Evolutionary conservation across 2,888 invertebrate genomes (phyloP), one percentile per base, ranked within the genome.

Genomic region (Archips xylosteana): DNA sequence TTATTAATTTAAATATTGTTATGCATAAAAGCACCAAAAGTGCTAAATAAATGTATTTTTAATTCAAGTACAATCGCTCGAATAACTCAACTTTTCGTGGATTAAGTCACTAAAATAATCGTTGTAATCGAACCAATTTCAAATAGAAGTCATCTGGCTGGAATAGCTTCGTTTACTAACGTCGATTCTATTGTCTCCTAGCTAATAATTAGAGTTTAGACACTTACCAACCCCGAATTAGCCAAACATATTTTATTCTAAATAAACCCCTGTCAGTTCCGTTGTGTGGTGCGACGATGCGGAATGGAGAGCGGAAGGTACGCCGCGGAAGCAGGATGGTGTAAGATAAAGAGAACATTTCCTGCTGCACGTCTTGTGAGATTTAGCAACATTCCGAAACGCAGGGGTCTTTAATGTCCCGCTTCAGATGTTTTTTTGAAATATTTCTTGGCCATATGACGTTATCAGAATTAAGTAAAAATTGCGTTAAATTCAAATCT

Each of bases 261-360:
- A 89, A 89, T 88, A 92, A 91, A 91, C 89, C 88, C 85, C 86
- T 82, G 84, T 85, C 87, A 84, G 87, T 88, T 90, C 90, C 90
- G 89, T 85, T 88, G 88, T 89, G 89, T 87, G 87, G 88, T 85
- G 88, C 88, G 85, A 81, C 84, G 86, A 79, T 79, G 87, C 87
- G 92, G 88, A 90, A 91, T 83, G 86, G 81, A 80, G 85, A 85
- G 84, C 91, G 92, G 93, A 91, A 92, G 90, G 88, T 89, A 83
- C 85, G 88, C 85, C 88, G 92, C 89, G 92, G 92, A 91, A 92
- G 88, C 89, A 86, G 92, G 92, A 92, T 92, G 92, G 92, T 91
- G 89, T 91, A 92, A 93, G 94, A 94, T 93, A 93, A 92, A 93
- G 93, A 89, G 92, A 92, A 92, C 92, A 92, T 93, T 93, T 93